phyloP scores from a whole-genome alignment of 2,888 invertebrate species.

The Choristoneura rosaceana region DNA sequence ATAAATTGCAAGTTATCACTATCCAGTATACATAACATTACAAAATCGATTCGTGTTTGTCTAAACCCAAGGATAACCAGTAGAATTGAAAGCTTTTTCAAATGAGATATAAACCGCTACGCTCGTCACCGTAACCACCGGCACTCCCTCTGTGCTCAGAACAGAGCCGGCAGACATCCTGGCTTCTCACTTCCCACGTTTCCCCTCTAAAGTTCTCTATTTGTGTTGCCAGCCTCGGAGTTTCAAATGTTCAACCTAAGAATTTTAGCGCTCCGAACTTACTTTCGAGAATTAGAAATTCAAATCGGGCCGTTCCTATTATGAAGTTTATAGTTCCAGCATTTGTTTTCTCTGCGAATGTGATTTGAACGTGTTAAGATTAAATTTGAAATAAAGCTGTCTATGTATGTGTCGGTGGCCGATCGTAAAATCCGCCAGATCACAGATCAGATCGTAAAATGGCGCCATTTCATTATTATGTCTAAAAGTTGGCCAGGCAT shows the following conservation, averaged over 20 bases:
- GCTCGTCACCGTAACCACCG: neutral
- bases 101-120: neutral
- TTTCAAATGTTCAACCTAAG: conserved; percentile 48
- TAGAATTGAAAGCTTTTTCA: too few species aligned
- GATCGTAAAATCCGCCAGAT: too few species aligned
- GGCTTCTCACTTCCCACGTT: neutral
- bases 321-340: conserved; percentile 21
- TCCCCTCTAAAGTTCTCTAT: conserved; percentile 32
- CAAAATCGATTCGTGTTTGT: too few species aligned
- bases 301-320: conserved; percentile 52
- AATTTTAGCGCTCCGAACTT: conserved; percentile 52
- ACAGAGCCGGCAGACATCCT: conserved; percentile 18
- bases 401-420: too few species aligned
- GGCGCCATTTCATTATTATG: too few species aligned
- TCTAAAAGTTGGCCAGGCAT: too few species aligned
- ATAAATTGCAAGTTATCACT: too few species aligned
- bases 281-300: conserved; percentile 67
- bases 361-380: neutral
- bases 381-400: too few species aligned
- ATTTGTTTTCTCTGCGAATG: conserved; percentile 18
- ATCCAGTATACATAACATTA: too few species aligned
- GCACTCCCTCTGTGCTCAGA: neutral
- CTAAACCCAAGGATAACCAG: too few species aligned
- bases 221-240: conserved; percentile 38
- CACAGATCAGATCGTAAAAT: too few species aligned